Evolutionary conservation across 2,113 vertebrate genomes (phyloP).

Genomic region (Struthidea cinerea): DNA sequence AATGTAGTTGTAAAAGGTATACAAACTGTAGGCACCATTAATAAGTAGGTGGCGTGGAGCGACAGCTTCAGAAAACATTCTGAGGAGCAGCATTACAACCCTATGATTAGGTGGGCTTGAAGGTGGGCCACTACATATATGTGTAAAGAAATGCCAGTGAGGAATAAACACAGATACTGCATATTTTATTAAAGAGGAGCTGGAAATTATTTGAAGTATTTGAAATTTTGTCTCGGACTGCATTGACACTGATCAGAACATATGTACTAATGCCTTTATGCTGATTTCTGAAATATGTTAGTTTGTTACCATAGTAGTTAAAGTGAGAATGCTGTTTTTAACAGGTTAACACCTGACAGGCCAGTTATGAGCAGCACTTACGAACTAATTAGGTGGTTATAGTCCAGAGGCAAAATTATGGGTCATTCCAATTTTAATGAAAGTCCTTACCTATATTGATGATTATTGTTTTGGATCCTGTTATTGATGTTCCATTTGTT

Average conservation of each 20-base stretch:
- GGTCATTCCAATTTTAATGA: constrained; percentile 56
- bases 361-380: constrained; percentile 44
- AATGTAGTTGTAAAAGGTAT: not conserved
- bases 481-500: not conserved
- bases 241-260: not conserved
- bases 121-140: not conserved
- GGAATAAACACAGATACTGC: not conserved
- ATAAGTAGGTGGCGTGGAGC: not conserved
- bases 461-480: constrained; percentile 30
- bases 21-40: not conserved
- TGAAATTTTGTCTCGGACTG: not conserved
- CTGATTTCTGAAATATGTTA: not conserved
- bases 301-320: not conserved
- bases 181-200: not conserved
- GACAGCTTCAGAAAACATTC: not conserved
- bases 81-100: not conserved
- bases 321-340: not conserved
- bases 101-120: not conserved
- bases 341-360: not conserved
- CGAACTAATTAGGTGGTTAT: constrained; percentile 50
- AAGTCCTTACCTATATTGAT: constrained; percentile 31
- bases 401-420: constrained; percentile 46
- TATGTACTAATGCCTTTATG: not conserved
- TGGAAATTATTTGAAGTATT: not conserved
- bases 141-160: not conserved